phyloP scores from a whole-genome alignment of 2,797 vertebrate genomes.

The Gymnothorax javanicus region DNA sequence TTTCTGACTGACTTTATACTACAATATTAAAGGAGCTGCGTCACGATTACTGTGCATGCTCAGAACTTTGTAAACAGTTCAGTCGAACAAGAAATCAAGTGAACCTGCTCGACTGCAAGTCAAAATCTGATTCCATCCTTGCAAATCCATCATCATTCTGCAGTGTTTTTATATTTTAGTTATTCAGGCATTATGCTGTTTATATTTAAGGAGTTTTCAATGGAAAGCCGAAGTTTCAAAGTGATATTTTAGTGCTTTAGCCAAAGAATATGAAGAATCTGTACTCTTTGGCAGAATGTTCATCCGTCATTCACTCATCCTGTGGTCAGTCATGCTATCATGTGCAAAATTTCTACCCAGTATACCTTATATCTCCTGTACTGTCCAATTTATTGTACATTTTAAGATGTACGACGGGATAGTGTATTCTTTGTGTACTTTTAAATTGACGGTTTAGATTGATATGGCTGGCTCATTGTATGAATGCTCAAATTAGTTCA shows the following conservation, averaged over 20 bases:
- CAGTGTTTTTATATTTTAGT: too few species aligned
- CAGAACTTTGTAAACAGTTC: too few species aligned
- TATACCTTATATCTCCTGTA: neutral
- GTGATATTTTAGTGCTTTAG: neutral
- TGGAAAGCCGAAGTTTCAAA: too few species aligned
- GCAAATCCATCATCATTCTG: too few species aligned
- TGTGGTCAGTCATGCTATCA: neutral
- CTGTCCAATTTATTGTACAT: neutral
- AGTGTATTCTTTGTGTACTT: neutral
- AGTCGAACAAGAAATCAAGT: too few species aligned
- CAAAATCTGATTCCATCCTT: too few species aligned
- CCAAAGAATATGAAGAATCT: neutral
- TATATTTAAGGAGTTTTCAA: too few species aligned
- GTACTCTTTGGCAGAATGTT: neutral
- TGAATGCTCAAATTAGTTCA: neutral
- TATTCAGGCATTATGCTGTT: too few species aligned
- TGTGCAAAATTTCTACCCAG: neutral
- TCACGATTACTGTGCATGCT: too few species aligned
- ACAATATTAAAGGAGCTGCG: too few species aligned
- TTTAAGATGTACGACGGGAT: neutral
- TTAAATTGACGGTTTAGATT: conserved; percentile 9
- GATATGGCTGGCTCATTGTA: conserved; percentile 9
- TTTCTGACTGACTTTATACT: too few species aligned
- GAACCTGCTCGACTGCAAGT: too few species aligned
- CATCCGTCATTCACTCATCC: neutral